phyloP scores from a whole-genome alignment of 1,140 invertebrate species.

The Rhopalosiphum padi region DNA sequence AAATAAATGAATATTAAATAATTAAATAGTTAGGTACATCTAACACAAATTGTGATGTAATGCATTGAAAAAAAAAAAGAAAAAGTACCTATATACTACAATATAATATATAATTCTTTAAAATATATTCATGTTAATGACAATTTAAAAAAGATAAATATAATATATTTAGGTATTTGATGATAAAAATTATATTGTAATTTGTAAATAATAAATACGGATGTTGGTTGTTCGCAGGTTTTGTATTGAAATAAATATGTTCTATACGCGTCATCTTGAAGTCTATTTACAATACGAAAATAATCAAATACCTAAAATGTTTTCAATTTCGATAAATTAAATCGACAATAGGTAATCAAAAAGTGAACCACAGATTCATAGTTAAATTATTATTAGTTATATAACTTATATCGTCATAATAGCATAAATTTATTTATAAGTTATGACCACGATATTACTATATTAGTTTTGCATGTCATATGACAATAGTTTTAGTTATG shows the following conservation, averaged over 20 bases:
- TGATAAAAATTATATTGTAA: neutral
- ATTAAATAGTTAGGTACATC: neutral
- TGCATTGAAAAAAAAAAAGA: neutral
- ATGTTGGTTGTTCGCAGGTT: too few relatives aligned
- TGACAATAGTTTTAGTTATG: neutral
- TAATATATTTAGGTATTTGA: neutral
- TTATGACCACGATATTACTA: neutral
- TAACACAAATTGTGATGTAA: neutral
- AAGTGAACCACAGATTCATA: too few relatives aligned
- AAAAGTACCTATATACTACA: neutral
- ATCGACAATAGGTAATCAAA: too few relatives aligned
- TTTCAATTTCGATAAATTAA: too few relatives aligned
- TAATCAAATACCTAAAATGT: too few relatives aligned
- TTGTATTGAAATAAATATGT: too few relatives aligned
- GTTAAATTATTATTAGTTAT: too few relatives aligned
- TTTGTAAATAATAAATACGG: too few relatives aligned
- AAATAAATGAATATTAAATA: neutral
- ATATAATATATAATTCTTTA: neutral
- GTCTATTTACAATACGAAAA: too few relatives aligned
- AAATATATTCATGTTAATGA: neutral
- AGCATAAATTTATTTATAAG: too few relatives aligned
- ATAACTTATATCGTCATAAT: too few relatives aligned
- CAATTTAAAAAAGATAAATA: neutral
- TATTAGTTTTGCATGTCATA: neutral
- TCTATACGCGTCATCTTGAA: too few relatives aligned